Conservation (phyloP, 2,888 invertebrate genomes). For the Oasisia sp. region DNA sequence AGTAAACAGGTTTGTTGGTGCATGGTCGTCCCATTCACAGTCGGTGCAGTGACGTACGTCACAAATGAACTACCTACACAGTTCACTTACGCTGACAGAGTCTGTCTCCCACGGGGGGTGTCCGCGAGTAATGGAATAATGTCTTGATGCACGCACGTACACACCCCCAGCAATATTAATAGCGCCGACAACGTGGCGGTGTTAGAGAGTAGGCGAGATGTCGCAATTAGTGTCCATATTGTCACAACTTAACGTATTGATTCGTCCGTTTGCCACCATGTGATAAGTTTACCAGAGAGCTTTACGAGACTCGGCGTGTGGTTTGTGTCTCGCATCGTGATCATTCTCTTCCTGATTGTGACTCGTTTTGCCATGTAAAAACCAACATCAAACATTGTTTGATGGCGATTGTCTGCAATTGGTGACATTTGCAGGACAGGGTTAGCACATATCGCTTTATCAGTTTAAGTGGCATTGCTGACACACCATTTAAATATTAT, state of each 20-base stretch:
- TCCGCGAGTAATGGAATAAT: not conserved
- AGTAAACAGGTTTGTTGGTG: not conserved
- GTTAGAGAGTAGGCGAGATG: conserved; percentile 3
- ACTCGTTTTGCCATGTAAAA: not conserved
- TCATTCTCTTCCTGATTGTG: not conserved
- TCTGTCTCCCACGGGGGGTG: not conserved
- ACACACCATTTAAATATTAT: too few relatives aligned
- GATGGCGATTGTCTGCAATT: not conserved
- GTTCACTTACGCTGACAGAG: not conserved
- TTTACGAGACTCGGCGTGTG: not conserved
- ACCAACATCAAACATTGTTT: not conserved
- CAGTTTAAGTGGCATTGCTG: too few relatives aligned
- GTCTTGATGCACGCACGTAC: not conserved
- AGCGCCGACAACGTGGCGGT: not conserved
- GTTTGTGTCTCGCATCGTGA: not conserved
- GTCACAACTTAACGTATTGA: not conserved
- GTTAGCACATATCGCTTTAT: not conserved
- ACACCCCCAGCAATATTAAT: not conserved
- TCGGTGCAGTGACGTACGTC: not conserved
- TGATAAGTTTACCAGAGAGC: not conserved
- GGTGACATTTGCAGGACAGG: not conserved
- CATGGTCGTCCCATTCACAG: not conserved
- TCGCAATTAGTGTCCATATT: not conserved
- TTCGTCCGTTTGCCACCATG: not conserved
- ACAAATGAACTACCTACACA: not conserved